These are phyloP conservation scores for Trochalopteron elliotii DNA, from an alignment of 2,113 vertebrate genomes.

Conservation along the genomic window DNA sequence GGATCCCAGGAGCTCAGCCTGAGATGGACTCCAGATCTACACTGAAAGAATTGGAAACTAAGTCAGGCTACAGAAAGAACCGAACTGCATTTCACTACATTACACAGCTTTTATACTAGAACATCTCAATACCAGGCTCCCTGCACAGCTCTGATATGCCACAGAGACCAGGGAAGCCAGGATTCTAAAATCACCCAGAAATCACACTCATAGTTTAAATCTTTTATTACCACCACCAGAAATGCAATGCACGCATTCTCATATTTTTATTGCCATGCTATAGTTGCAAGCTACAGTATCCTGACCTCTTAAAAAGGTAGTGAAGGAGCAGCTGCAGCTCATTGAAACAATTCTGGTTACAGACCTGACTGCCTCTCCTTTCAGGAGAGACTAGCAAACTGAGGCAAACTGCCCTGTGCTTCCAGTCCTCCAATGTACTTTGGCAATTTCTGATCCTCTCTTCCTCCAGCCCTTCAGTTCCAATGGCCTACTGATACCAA, in stretches of 20 bases:
- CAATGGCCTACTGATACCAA: not conserved
- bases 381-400: not conserved
- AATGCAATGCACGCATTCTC: not conserved
- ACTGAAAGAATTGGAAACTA: not conserved
- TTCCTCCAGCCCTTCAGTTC: not conserved
- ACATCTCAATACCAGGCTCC: not conserved
- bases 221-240: not conserved
- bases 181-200: not conserved
- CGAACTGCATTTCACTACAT: not conserved
- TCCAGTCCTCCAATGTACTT: not conserved
- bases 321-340: not conserved
- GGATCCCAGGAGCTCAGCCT: conserved; percentile 45
- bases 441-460: not conserved
- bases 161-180: accelerated
- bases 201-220: not conserved
- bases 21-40: conserved; percentile 62
- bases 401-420: not conserved
- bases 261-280: not conserved
- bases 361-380: not conserved
- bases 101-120: not conserved
- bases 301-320: not conserved
- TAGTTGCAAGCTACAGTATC: not conserved
- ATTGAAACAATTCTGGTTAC: not conserved
- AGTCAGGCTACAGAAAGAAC: not conserved
- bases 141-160: not conserved